Evolutionary conservation across 2,888 invertebrate genomes (phyloP).

Genomic region (Amphipoea oculea): DNA sequence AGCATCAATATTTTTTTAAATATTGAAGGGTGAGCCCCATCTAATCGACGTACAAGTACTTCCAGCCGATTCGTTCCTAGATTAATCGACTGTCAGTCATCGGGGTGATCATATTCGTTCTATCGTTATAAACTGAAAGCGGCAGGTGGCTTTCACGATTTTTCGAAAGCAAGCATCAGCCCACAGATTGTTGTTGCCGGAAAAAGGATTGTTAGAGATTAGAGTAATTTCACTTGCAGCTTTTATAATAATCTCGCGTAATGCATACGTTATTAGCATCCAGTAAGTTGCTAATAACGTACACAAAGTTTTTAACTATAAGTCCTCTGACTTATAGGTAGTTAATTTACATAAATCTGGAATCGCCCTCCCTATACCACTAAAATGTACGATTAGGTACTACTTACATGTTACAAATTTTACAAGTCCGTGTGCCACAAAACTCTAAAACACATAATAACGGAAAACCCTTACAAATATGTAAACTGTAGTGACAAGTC

Average conservation of each 20-base stretch:
- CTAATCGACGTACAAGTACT: slow-evolving; percentile 32
- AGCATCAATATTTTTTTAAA: neutral
- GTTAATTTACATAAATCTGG: neutral
- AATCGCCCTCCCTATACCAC: no score
- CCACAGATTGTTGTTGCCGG: neutral
- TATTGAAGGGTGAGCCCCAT: slow-evolving; percentile 1
- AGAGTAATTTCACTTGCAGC: neutral
- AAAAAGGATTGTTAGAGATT: neutral
- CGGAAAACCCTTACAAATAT: no score
- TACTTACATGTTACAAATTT: no score
- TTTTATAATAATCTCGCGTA: neutral
- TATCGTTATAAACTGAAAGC: slow-evolving; percentile 38
- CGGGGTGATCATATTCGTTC: slow-evolving; percentile 47
- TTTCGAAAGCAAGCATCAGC: slow-evolving; percentile 2
- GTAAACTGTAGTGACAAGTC: no score
- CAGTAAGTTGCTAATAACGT: no score
- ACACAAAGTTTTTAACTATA: no score
- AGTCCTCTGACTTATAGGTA: no score
- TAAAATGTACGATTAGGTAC: no score
- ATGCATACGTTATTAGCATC: neutral
- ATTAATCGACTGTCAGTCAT: slow-evolving; percentile 56
- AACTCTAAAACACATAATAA: no score
- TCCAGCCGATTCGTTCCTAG: slow-evolving; percentile 30
- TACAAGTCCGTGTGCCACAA: no score
- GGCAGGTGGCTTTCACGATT: slow-evolving; percentile 31